phyloP scores from a whole-genome alignment of 2,888 invertebrate species.

The Cerastis leucographa region DNA sequence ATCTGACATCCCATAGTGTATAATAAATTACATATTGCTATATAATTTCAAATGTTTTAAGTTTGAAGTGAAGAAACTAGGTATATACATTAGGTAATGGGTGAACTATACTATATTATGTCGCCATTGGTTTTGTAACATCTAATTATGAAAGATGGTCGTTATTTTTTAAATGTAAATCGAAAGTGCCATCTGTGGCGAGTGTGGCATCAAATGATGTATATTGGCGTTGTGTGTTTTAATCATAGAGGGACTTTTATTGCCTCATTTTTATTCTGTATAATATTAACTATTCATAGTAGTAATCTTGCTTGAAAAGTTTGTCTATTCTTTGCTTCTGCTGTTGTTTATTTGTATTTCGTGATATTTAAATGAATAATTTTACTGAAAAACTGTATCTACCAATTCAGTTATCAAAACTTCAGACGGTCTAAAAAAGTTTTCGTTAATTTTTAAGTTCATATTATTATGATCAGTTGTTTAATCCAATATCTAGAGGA shows the following conservation, averaged over 20 bases:
- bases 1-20: slow-evolving; percentile 51
- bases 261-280: slow-evolving; percentile 20
- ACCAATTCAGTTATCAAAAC: background rate
- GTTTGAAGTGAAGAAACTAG: slow-evolving; percentile 56
- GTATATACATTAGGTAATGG: slow-evolving; percentile 61
- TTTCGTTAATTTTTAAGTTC: background rate
- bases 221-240: slow-evolving; percentile 27
- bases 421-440: background rate
- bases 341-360: background rate
- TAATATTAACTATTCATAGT: slow-evolving; percentile 1
- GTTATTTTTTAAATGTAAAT: slow-evolving; percentile 50
- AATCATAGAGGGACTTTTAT: slow-evolving; percentile 20
- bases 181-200: slow-evolving; percentile 45
- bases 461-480: background rate
- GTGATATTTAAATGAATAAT: background rate
- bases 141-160: slow-evolving; percentile 59
- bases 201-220: slow-evolving; percentile 31
- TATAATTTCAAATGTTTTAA: slow-evolving; percentile 57
- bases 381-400: background rate
- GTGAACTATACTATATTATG: slow-evolving; percentile 48
- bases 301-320: background rate
- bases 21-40: slow-evolving; percentile 66
- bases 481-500: too few relatives aligned
- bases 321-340: background rate
- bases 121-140: slow-evolving; percentile 57